These are phyloP conservation scores for Pangasius mekongensis DNA, from an alignment of 2,797 vertebrate species.

Conservation along the genomic window DNA sequence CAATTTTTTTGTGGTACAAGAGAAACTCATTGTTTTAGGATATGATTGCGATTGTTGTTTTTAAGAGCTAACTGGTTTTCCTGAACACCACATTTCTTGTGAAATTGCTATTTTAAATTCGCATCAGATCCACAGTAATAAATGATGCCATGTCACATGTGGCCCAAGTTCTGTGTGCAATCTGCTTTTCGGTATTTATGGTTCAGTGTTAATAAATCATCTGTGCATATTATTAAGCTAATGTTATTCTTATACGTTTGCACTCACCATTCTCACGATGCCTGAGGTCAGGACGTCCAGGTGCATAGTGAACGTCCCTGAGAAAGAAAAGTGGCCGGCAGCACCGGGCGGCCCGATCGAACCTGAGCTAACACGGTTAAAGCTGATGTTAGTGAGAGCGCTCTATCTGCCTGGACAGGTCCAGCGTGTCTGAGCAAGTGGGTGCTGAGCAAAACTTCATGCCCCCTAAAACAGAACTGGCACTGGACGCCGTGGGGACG, in stretches of 20 bases:
- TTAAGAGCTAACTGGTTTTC: neutral
- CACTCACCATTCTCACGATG: constrained; percentile 55
- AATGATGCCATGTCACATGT: neutral
- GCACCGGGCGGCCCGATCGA: constrained; percentile 11
- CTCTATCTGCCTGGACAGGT: neutral
- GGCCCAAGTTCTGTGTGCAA: neutral
- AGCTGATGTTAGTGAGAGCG: neutral
- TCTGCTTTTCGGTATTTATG: too few relatives aligned
- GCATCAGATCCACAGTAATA: neutral
- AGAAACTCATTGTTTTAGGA: neutral
- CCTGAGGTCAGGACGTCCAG: constrained; percentile 42
- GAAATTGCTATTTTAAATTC: neutral
- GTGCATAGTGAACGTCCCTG: constrained; percentile 50
- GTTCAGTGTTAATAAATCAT: too few relatives aligned
- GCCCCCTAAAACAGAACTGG: constrained; percentile 49
- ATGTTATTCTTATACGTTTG: neutral
- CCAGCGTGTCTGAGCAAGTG: constrained; percentile 25
- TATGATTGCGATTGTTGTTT: neutral
- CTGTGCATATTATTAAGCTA: neutral
- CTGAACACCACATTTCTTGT: neutral
- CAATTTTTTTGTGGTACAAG: neutral
- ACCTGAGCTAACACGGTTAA: neutral
- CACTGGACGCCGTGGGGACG: constrained; percentile 48
- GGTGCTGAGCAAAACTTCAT: constrained; percentile 50
- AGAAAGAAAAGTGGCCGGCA: neutral